phyloP scores from a whole-genome alignment of 2,797 vertebrate genomes.

The Tapera naevia region DNA sequence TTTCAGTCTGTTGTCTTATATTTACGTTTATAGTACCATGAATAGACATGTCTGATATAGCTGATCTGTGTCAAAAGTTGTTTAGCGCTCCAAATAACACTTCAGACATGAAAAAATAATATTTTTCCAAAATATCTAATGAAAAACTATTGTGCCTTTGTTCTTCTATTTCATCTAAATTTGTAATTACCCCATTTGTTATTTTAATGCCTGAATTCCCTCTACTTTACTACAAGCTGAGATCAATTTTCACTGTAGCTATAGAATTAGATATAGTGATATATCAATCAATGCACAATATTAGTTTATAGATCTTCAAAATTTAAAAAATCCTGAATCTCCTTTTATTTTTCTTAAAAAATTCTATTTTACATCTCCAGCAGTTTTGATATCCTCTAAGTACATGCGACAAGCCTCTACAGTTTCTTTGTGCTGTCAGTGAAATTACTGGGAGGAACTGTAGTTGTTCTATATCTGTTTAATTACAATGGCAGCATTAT shows the following conservation, averaged over 20 bases:
- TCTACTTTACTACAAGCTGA: not conserved
- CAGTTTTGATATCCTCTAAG: not conserved
- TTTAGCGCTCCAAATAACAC: not conserved
- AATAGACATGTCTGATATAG: not conserved
- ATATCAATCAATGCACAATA: no score
- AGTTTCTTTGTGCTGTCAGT: not conserved
- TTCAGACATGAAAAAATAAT: not conserved
- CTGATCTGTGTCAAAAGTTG: not conserved
- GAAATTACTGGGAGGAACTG: not conserved
- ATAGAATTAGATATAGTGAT: not conserved
- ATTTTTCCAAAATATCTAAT: not conserved
- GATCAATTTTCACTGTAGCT: not conserved
- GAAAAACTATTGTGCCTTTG: not conserved
- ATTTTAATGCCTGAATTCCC: not conserved
- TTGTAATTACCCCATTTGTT: not conserved
- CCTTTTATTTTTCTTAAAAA: no score
- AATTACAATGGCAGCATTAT: not conserved
- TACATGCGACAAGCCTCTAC: not conserved
- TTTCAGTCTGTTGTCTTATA: not conserved
- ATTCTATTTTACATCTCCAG: no score
- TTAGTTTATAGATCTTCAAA: no score
- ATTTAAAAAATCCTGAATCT: no score
- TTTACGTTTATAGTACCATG: not conserved
- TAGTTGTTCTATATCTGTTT: not conserved
- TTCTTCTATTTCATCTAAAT: not conserved